Evolutionary conservation across 2,113 vertebrate species (phyloP), one percentile per base, ranked within the genome.

Genomic region (Xenus cinereus): DNA sequence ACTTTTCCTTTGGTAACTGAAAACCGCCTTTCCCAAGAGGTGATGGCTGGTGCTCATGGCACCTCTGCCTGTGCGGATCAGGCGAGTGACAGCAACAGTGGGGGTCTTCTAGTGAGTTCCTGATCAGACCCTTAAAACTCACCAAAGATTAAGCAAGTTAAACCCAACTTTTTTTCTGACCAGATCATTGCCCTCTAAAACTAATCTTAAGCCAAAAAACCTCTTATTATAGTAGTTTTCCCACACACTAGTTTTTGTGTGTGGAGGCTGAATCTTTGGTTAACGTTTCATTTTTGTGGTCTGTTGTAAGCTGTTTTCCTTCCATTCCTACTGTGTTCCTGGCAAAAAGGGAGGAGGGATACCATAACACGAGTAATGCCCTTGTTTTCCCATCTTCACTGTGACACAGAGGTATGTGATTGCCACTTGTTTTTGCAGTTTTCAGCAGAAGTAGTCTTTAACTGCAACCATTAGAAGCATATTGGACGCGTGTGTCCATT

Each of bases 401-500:
- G 22, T 27, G 46, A 20, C 2, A 3, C 48, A 48, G 57, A 73
- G 21, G 32, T 35, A 21, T 1, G 10, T 22, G 53, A 43, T 37
- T 72, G 68, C 12, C 12, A 24, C 26, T 93, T 67, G 41, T 4
- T 67, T 71, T 54, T 80, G 63, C 45, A 43, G 48, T 9, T 88
- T 82, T 85, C 5, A 4, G 18, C 27, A 64, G 50, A n/a, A 59
- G 2, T 23, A 27, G 7, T 59, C 35, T 82, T 71, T 45, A 63
- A 35, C 54, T 90, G 24, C 10, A 14, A 30, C 30, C 39, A 23
- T n/a, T 72, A 59, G 69, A 78, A 72, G 22, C 37, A 11, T 14
- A 10, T 53, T 12, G 23, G 45, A n/a, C 26, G 83, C 0, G 0
- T 18, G 24, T 35, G 60, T 51, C 53, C 27, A 1, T 46, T 91